Evolutionary conservation across 2,888 invertebrate genomes (phyloP), one percentile per base, ranked within the genome.

Genomic region (Dorcus parallelipipedus): DNA sequence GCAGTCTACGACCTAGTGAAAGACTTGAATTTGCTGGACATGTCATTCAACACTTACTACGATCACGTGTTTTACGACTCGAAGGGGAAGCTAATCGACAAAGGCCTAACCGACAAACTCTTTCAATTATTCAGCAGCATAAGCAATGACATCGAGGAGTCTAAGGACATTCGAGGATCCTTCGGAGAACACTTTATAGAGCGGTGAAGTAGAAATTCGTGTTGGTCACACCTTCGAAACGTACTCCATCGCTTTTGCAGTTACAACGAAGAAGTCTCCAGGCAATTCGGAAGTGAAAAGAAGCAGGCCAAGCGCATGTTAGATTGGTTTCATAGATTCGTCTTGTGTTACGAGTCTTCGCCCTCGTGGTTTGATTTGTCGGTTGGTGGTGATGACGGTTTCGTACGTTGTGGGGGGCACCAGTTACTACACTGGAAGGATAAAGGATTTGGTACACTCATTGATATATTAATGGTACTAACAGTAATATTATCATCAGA

Each of bases 401-500:
- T 86, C 70, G 81, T 85, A 83, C 77, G 79, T 0, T 90, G 90
- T 71, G 85, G 87, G 7, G 93, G 93, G 0, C 86, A 91, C 69
- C 77, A 79, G 10, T 74, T 87, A 66, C 78, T 89, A 3, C 85
- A 88, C 69, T 94, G 91, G 93, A 89, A 87, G 66, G 83, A 85
- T 53, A 83, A 81, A 60, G 91, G 91, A 1, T 93, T 84, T 71
- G 81, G 79, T 61, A 86, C 81, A 2, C 78, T 93, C 58, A 76
- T 93, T 49, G 83, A 88, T 66, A 69, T 91, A 48, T 78, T 93
- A 61, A 81, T 86, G 84, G 90, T 89, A 69, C 1, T 66, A 58
- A 43, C 42, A 26, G 43, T 56, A 42, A 14, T 14, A 14, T 14
- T 14, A 14, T 14, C 1, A 14, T 14, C 14, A 1, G 14, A 14